These are phyloP conservation scores for Anastrepha obliqua DNA, from an alignment of 1,140 invertebrate genomes.

Conservation along the genomic window DNA sequence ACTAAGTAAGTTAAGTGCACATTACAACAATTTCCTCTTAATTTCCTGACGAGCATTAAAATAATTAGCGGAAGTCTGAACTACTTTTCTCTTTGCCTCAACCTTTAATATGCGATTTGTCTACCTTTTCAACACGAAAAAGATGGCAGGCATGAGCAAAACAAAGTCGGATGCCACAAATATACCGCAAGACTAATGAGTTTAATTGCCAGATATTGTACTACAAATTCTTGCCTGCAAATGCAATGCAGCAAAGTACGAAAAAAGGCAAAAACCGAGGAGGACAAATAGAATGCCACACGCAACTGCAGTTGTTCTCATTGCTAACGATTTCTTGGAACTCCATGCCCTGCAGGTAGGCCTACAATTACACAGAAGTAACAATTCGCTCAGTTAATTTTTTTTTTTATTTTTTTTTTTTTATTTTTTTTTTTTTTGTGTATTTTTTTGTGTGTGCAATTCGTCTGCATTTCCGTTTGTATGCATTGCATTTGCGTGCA, in stretches of 20 bases:
- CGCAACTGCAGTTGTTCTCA: not conserved
- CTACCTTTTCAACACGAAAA: constrained; percentile 8
- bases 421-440: not conserved
- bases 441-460: not conserved
- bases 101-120: not conserved
- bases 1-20: not conserved
- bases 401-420: not conserved
- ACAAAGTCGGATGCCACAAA: not conserved
- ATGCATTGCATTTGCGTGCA: constrained; percentile 36
- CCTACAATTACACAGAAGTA: constrained; percentile 40
- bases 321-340: constrained; percentile 45
- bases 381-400: not conserved
- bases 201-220: constrained; percentile 42
- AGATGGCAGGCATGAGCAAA: not conserved
- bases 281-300: not conserved
- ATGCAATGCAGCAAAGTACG: not conserved
- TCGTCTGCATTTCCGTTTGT: constrained; percentile 37
- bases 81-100: not conserved
- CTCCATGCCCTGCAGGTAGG: constrained; percentile 26
- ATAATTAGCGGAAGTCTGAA: constrained; percentile 28
- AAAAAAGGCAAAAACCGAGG: not conserved
- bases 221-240: constrained; percentile 24
- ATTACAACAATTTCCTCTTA: not conserved
- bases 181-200: constrained; percentile 30
- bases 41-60: not conserved